phyloP scores from a whole-genome alignment of 2,797 vertebrate genomes.

The Hafferia zeledoni region DNA sequence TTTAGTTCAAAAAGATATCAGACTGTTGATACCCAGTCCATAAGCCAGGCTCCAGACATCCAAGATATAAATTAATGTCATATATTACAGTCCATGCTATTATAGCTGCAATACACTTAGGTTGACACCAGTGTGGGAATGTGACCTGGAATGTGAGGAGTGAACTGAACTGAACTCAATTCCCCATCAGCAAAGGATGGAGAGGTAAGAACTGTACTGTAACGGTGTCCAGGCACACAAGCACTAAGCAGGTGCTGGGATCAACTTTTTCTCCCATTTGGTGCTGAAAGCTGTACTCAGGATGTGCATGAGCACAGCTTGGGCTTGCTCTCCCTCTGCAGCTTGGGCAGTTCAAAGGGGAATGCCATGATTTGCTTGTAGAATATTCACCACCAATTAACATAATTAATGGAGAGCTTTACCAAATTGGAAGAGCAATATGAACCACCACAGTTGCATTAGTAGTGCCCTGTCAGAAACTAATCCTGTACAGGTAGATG shows the following conservation, averaged over 20 bases:
- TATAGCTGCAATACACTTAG: neutral
- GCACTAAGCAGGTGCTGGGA: neutral
- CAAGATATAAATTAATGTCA: neutral
- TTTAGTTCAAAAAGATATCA: slow-evolving; percentile 4
- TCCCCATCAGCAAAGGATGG: neutral
- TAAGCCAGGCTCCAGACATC: neutral
- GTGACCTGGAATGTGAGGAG: neutral
- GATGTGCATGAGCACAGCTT: neutral
- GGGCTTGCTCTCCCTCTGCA: neutral
- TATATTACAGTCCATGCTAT: neutral
- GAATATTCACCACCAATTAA: neutral
- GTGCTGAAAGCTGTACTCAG: neutral
- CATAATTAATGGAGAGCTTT: neutral
- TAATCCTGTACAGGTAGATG: neutral
- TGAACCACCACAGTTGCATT: neutral
- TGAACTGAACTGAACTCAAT: neutral
- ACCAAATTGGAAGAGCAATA: neutral
- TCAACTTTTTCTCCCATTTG: neutral
- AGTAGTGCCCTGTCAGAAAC: neutral
- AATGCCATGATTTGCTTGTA: neutral
- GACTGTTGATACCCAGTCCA: neutral
- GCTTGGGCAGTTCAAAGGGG: neutral
- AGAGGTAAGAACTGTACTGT: neutral
- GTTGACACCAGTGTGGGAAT: neutral
- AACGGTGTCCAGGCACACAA: neutral